phyloP scores from a whole-genome alignment of 2,888 invertebrate species.

The Acleris laterana region DNA sequence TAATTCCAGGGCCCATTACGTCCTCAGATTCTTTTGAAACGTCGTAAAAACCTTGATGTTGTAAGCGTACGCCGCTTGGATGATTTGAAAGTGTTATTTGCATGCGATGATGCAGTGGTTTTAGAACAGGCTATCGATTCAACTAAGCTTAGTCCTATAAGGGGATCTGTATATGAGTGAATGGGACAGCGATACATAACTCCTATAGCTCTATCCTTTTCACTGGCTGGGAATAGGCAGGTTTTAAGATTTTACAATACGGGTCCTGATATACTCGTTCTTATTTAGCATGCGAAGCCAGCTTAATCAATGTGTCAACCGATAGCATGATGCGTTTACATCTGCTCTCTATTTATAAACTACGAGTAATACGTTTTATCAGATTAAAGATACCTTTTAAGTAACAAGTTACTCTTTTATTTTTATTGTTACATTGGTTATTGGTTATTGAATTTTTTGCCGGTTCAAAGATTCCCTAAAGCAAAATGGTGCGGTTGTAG shows the following conservation, averaged over 20 bases:
- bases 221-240: no score
- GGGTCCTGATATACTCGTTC: background rate
- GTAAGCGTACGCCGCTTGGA: slow-evolving; percentile 2
- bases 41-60: slow-evolving; percentile 14
- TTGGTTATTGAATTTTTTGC: slow-evolving; percentile 14
- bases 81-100: slow-evolving; percentile 6
- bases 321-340: background rate
- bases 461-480: slow-evolving; percentile 18
- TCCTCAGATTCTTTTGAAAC: slow-evolving; percentile 18
- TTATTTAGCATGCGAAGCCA: background rate
- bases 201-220: no score
- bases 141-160: background rate
- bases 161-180: background rate
- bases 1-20: slow-evolving; percentile 27
- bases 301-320: slow-evolving; percentile 19
- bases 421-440: background rate
- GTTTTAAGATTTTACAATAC: no score
- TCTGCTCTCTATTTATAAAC: background rate
- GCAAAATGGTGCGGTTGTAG: slow-evolving; percentile 19
- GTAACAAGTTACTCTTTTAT: background rate
- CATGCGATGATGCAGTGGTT: slow-evolving; percentile 5
- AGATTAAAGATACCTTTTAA: no score
- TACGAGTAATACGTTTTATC: no score
- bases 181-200: slow-evolving; percentile 1
- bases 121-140: no score